Evolutionary conservation across 2,113 vertebrate genomes (phyloP).

Genomic region (Thinocorus orbignyianus): DNA sequence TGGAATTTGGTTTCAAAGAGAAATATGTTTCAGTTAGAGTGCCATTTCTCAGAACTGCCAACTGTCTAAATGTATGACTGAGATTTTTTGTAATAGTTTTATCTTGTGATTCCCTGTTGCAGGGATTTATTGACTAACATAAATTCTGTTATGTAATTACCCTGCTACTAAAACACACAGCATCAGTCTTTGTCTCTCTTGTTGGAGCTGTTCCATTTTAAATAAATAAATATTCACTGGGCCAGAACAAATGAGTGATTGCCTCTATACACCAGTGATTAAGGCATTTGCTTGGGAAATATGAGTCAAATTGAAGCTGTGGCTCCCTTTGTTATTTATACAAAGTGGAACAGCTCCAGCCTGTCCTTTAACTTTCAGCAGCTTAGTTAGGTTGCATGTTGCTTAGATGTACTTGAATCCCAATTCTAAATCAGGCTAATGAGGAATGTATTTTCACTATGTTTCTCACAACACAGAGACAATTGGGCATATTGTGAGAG

Average conservation of each 20-base stretch:
- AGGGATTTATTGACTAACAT: slow-evolving; percentile 54
- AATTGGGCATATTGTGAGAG: background rate
- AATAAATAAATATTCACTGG: slow-evolving; percentile 58
- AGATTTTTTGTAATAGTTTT: slow-evolving; percentile 50
- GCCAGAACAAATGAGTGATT: slow-evolving; percentile 53
- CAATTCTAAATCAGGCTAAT: background rate
- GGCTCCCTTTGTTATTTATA: background rate
- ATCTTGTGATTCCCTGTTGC: slow-evolving; percentile 48
- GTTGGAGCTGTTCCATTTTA: slow-evolving; percentile 42
- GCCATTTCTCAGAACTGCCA: background rate
- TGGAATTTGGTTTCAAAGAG: background rate
- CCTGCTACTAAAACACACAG: slow-evolving; percentile 12
- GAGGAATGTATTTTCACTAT: background rate
- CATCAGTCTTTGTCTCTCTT: slow-evolving; percentile 33
- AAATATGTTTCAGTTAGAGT: background rate
- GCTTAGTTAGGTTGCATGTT: background rate
- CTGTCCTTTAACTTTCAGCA: background rate
- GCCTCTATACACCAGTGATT: slow-evolving; percentile 14
- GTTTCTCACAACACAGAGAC: background rate
- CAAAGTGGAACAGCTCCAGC: background rate
- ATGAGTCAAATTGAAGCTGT: background rate
- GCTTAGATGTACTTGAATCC: background rate
- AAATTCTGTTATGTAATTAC: slow-evolving; percentile 62
- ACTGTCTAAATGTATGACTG: slow-evolving; percentile 27
- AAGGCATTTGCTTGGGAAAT: slow-evolving; percentile 13